Evolutionary conservation across 2,113 vertebrate genomes (phyloP).

Genomic region (Erythrocercus mccallii): DNA sequence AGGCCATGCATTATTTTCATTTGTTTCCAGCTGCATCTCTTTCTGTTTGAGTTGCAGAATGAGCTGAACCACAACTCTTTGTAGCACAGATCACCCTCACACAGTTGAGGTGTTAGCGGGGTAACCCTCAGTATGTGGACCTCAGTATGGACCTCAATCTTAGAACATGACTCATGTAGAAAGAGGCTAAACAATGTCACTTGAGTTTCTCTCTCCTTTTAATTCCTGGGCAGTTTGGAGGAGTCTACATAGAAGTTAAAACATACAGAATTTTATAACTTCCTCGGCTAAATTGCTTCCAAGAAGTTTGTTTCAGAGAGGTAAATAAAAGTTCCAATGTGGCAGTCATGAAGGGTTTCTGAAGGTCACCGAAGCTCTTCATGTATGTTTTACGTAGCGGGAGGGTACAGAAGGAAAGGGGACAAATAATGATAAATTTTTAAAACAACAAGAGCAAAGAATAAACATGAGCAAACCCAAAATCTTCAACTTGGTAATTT

Average conservation of each 20-base stretch:
- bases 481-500: background rate
- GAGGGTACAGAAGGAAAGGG: background rate
- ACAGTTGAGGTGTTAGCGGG: background rate
- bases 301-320: background rate
- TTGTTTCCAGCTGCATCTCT: background rate
- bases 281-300: background rate
- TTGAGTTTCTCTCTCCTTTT: background rate
- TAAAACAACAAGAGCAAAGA: background rate
- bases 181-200: background rate
- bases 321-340: background rate
- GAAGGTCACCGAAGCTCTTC: background rate
- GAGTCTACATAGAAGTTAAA: background rate
- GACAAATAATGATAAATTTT: background rate
- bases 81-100: background rate
- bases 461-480: background rate
- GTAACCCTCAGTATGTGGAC: slow-evolving; percentile 48
- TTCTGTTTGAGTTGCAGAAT: background rate
- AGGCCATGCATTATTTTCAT: background rate
- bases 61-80: background rate
- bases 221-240: background rate
- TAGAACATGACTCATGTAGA: background rate
- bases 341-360: background rate
- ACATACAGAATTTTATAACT: background rate
- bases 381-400: background rate
- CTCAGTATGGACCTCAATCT: too few relatives aligned